Base-by-base conservation (phyloP, 2,113 vertebrate genomes). In the Amphiprion ocellaris region DNA sequence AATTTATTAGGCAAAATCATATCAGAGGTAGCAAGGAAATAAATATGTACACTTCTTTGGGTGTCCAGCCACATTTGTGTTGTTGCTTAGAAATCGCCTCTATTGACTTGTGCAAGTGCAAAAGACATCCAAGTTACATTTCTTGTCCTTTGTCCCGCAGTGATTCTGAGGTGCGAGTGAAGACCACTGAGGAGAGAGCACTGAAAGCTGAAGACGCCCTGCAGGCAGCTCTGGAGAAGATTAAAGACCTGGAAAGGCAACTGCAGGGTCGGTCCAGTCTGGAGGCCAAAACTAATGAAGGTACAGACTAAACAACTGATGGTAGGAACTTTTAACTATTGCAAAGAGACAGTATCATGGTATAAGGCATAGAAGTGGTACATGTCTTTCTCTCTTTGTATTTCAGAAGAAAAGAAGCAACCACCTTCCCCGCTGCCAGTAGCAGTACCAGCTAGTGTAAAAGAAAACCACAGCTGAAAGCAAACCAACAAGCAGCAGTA, bases 151-250 rank as follows among this genome's bases (percentile, higher is more conserved):
- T 15, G 11, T 53, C 46, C 44, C 15, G 63, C 56, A 94, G 91
- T 53, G 76, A 87, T 15, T 79, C 92, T 49, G 96, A 97, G 81
- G 75, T 70, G 54, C 70, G 67, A 82, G 92, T 94, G 30, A 93
- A 92, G 72, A 77, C 30, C 11, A 92, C 95, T 4, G 96, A 97
- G 86, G 87, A 95, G 78, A 93, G 92, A 69, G 95, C 92, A 21
- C 93, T 95, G 59, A 72, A 74, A 49, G 92, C 94, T 44, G 95
- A 96, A 67, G 95, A 97, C 78, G 92, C 92, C 23, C 91, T 97
- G 53, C 94, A 95, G 79, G 90, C 77, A 26, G 95, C 95, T 11
- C 77, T 97, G 74, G 88, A 93, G 61, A 96, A 82, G 90, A 96
- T 96, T 63, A 91, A 87, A 47, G 92, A 96, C 12, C 83, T 98